These are phyloP conservation scores for Chrysemys picta DNA, from an alignment of 2,113 vertebrate genomes.

Conservation along the genomic window DNA sequence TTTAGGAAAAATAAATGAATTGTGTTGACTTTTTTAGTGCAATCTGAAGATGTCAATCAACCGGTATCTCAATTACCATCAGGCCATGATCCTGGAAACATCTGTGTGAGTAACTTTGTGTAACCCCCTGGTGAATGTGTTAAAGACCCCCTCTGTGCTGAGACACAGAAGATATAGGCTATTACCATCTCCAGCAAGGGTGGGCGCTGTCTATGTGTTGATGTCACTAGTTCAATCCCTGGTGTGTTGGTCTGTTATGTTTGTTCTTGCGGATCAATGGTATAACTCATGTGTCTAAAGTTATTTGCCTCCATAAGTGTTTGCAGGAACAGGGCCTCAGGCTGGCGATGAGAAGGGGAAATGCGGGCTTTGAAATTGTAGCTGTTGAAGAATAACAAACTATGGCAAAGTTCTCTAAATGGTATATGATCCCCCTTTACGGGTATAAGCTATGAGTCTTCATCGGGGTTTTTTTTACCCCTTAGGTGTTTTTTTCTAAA, in stretches of 20 bases:
- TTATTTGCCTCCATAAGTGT: not conserved
- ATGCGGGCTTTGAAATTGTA: not conserved
- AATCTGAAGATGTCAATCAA: not conserved
- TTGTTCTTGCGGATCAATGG: not conserved
- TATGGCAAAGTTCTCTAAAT: not conserved
- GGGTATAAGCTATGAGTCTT: not conserved
- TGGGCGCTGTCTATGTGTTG: not conserved
- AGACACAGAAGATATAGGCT: not conserved
- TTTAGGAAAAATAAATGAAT: not conserved
- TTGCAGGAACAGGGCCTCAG: not conserved
- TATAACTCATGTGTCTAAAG: not conserved
- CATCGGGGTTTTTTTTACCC: not conserved
- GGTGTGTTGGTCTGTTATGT: not conserved
- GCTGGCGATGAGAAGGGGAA: not conserved
- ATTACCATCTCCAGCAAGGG: not conserved
- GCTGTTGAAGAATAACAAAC: not conserved
- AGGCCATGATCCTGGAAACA: not conserved
- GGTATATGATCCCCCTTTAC: not conserved
- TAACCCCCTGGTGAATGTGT: not conserved
- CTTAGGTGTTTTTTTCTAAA: not conserved
- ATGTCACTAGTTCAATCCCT: not conserved
- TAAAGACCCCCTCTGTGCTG: not conserved
- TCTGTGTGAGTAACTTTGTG: not conserved
- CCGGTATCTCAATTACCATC: accelerated
- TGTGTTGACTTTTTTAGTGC: conserved; percentile 13